A percentile compares a stretch with the other conserved stretches of the same genome.
Conservation (phyloP, 2,888 invertebrate species). For the Teleiodes luculella region DNA sequence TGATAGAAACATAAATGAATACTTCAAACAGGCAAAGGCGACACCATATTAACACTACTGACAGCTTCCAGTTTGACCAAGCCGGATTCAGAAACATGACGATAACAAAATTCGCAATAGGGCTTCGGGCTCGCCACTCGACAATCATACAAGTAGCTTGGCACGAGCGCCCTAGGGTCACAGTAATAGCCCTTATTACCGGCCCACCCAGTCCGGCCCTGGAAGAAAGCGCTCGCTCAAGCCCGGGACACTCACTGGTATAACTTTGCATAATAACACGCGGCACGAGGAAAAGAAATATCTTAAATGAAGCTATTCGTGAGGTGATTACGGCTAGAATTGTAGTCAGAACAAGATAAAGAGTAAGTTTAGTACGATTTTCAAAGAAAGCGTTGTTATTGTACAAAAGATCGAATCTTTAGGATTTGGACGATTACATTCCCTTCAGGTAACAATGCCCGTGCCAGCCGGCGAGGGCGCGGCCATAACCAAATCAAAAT, state of each 20-base stretch:
- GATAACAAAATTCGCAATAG: neutral
- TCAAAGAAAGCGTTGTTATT: no score
- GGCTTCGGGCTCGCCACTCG: neutral
- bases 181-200: neutral
- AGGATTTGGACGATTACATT: neutral
- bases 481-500: no score
- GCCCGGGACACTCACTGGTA: neutral
- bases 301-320: conserved; percentile 7
- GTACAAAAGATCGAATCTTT: neutral
- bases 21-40: no score
- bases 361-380: neutral
- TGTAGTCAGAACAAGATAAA: neutral
- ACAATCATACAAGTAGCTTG: conserved; percentile 3
- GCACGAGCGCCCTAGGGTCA: neutral
- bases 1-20: no score
- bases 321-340: neutral
- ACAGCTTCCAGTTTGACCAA: neutral
- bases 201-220: neutral
- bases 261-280: neutral
- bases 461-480: no score
- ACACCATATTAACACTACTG: no score
- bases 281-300: neutral
- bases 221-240: neutral
- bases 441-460: no score
- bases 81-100: neutral